Conservation (phyloP, 1,140 invertebrate species). For the Cardiocondyla obscurior region DNA sequence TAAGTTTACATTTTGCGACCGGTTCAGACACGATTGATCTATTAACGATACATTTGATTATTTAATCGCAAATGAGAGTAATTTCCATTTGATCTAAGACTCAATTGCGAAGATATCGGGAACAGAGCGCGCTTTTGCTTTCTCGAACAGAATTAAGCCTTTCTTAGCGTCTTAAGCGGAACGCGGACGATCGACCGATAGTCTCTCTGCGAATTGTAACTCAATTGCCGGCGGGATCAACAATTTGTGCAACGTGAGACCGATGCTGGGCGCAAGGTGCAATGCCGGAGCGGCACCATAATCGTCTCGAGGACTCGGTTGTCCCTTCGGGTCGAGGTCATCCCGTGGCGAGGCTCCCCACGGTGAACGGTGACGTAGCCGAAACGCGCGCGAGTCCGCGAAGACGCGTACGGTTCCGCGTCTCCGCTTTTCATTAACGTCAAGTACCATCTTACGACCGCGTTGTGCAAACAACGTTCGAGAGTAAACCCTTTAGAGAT, state of each 20-base stretch:
- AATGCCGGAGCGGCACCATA: slow-evolving; percentile 45
- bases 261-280: slow-evolving; percentile 48
- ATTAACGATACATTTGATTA: not conserved
- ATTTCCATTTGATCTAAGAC: not conserved
- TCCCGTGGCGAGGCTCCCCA: slow-evolving; percentile 11
- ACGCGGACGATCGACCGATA: not conserved
- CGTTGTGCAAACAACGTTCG: slow-evolving; percentile 1
- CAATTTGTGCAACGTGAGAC: slow-evolving; percentile 41
- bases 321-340: slow-evolving; percentile 47
- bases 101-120: not conserved
- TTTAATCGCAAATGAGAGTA: not conserved
- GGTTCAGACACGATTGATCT: not conserved
- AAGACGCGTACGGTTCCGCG: not conserved
- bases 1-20: not conserved
- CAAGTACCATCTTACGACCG: not conserved
- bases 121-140: not conserved
- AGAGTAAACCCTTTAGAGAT: not conserved
- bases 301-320: slow-evolving; percentile 37
- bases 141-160: not conserved
- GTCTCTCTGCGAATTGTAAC: slow-evolving; percentile 17
- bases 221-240: slow-evolving; percentile 36
- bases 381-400: slow-evolving; percentile 5
- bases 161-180: not conserved
- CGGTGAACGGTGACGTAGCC: slow-evolving; percentile 38
- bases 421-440: not conserved